Conservation (phyloP, 2,888 invertebrate species). For the Brachypalpus laphriformis region DNA sequence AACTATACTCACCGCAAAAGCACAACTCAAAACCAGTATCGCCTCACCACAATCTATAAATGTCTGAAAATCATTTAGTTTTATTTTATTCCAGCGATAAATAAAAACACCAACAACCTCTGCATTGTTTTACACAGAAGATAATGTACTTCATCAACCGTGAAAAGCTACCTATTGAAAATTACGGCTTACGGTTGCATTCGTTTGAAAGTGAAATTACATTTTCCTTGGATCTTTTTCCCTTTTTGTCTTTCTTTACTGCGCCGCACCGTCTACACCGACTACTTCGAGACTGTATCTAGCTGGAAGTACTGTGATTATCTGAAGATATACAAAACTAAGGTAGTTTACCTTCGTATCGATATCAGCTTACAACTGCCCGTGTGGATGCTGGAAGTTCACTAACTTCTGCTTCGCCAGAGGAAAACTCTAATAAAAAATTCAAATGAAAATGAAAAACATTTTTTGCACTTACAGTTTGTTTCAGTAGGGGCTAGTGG, state of each 20-base stretch:
- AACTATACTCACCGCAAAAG: constrained; percentile 36
- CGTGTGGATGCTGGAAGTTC: constrained; percentile 52
- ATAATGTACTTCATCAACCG: constrained; percentile 72
- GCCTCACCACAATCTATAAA: constrained; percentile 63
- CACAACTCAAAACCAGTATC: constrained; percentile 22
- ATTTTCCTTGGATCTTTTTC: constrained; percentile 62
- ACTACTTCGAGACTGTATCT: constrained; percentile 17
- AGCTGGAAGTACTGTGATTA: constrained; percentile 64
- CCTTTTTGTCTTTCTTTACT: constrained; percentile 21
- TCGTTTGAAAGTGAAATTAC: constrained; percentile 73
- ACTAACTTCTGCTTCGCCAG: constrained; percentile 55
- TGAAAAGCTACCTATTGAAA: constrained; percentile 70
- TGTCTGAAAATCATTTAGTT: constrained; percentile 68
- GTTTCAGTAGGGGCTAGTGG: constrained; percentile 2
- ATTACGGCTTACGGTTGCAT: constrained; percentile 68
- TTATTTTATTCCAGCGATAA: constrained; percentile 66
- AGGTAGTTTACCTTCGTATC: constrained; percentile 64
- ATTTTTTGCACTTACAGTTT: constrained; percentile 39
- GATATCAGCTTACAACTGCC: not conserved
- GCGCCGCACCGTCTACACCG: constrained; percentile 1
- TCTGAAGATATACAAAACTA: constrained; percentile 64
- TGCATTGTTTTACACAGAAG: constrained; percentile 63
- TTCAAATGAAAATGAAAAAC: constrained; percentile 56
- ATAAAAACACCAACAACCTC: constrained; percentile 68
- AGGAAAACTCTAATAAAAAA: constrained; percentile 66